A percentile compares a stretch with the other conserved stretches of the same genome.
Conservation (phyloP, 2,797 vertebrate genomes). For the Amniataba percoides region DNA sequence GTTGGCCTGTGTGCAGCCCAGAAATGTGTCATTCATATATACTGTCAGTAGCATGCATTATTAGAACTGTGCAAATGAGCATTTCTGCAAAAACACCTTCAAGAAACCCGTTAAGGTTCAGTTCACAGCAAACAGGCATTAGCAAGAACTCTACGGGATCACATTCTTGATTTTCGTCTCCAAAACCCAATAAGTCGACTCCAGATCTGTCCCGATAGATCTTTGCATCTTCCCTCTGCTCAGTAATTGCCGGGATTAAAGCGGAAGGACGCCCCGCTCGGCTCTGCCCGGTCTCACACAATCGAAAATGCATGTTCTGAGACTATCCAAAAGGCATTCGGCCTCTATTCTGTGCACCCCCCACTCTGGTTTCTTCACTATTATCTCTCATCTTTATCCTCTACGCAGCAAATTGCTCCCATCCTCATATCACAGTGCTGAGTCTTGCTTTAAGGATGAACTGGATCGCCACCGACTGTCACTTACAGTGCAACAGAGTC, state of each 20-base stretch:
- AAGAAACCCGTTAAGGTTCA: constrained; percentile 10
- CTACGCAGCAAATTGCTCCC: constrained; percentile 42
- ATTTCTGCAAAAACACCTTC: background rate
- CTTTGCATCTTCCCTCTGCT: constrained; percentile 17
- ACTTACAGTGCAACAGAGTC: constrained; percentile 44
- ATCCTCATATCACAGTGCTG: constrained; percentile 61
- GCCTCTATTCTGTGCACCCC: constrained; percentile 11
- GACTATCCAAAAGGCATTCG: constrained; percentile 47
- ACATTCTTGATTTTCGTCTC: constrained; percentile 15
- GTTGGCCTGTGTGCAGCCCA: background rate
- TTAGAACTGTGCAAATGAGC: background rate
- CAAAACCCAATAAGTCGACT: background rate
- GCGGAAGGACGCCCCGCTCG: constrained; percentile 1
- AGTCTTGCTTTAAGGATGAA: constrained; percentile 60
- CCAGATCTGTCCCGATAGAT: constrained; percentile 20
- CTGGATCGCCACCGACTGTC: constrained; percentile 55
- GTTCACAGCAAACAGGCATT: background rate
- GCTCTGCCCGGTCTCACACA: constrained; percentile 13
- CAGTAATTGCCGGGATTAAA: constrained; percentile 53
- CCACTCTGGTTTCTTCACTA: constrained; percentile 41
- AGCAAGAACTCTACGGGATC: background rate
- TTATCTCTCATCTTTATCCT: constrained; percentile 56
- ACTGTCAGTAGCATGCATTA: background rate
- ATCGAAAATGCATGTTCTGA: constrained; percentile 34
- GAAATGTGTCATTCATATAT: too few species aligned